Evolutionary conservation across 2,797 vertebrate genomes (phyloP), one percentile per base, ranked within the genome.

Genomic region (Selene dorsalis): DNA sequence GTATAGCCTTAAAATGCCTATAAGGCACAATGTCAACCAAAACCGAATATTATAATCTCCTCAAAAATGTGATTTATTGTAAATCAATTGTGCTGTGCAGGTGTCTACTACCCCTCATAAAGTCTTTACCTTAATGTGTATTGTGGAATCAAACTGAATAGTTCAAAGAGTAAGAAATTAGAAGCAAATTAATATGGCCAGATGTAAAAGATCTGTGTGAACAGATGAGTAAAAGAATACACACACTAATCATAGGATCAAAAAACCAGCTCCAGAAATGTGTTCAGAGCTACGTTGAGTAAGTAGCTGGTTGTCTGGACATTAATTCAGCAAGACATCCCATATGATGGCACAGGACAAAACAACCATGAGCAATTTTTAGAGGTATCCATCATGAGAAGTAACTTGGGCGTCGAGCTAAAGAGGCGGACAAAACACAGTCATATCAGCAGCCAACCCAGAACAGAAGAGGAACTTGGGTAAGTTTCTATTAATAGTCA

Each of bases 401-500:
- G 18, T 62, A 68, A 60, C 39, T 8, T 47, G 18, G 16, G 53
- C 26, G 30, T 66, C 2, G 10, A 56, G 20, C 26, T 52, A 26
- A 32, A 77, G 45, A 63, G 35, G 45, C 0, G 3, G 3, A 70
- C 53, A 68, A 28, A 73, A 66, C 61, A 59, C 47, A 60, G 32
- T 41, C 20, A 47, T 13, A 62, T 69, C 41, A 22, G 9, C 66
- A 30, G 39, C 45, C 30, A 45, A 38, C 48, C 24, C 50, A 72
- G 22, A 10, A 62, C 11, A 48, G 41, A 32, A 79, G 26, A 81
- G 83, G 69, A 85, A 81, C 76, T 70, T 30, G n/a, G 17, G 6
- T 26, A 30, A 14, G n/a, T 41, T 69, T 80, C 77, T 83, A 80
- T 86, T 76, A 74, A 84, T 88, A 83, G 79, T 52, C 62, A 59